Percentiles rank a stretch among this genome's conserved stretches.
These are phyloP conservation scores for Meda fulgida DNA, from an alignment of 2,797 vertebrate species.

Conservation along the genomic window DNA sequence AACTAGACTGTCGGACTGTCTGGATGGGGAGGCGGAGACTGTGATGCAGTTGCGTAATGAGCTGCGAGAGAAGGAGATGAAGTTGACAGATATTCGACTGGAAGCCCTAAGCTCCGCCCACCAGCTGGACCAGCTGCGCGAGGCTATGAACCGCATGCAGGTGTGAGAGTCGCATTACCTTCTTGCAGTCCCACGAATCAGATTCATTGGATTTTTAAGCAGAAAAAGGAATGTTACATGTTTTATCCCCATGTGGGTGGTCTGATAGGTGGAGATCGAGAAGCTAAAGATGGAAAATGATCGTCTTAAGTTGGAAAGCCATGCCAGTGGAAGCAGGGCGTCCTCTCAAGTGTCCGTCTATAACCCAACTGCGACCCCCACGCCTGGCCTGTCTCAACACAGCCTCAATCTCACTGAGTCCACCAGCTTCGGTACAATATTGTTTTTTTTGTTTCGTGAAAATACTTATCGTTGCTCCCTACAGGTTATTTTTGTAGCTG, in stretches of 20 bases:
- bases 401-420: slow-evolving; percentile 94
- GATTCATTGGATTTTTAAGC: not conserved
- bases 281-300: slow-evolving; percentile 95
- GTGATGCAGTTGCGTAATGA: slow-evolving; percentile 96
- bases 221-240: not conserved
- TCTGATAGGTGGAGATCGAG: slow-evolving; percentile 88
- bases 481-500: not conserved
- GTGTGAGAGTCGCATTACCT: slow-evolving; percentile 66
- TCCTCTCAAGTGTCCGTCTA: slow-evolving; percentile 91
- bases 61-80: slow-evolving; percentile 98
- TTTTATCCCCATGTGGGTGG: slow-evolving; percentile 27
- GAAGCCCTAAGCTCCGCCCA: slow-evolving; percentile 98
- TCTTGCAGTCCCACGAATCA: not conserved
- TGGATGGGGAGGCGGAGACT: slow-evolving; percentile 91
- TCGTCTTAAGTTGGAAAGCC: slow-evolving; percentile 90
- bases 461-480: not conserved
- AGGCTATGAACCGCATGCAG: slow-evolving; percentile 99
- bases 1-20: slow-evolving; percentile 88
- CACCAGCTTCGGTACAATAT: slow-evolving; percentile 87
- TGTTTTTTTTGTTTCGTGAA: not conserved
- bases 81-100: slow-evolving; percentile 94
- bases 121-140: slow-evolving; percentile 96
- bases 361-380: slow-evolving; percentile 73
- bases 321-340: slow-evolving; percentile 84
- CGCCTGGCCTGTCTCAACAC: slow-evolving; percentile 86